Conservation (phyloP, 2,113 vertebrate species). For the Hylia prasina region DNA sequence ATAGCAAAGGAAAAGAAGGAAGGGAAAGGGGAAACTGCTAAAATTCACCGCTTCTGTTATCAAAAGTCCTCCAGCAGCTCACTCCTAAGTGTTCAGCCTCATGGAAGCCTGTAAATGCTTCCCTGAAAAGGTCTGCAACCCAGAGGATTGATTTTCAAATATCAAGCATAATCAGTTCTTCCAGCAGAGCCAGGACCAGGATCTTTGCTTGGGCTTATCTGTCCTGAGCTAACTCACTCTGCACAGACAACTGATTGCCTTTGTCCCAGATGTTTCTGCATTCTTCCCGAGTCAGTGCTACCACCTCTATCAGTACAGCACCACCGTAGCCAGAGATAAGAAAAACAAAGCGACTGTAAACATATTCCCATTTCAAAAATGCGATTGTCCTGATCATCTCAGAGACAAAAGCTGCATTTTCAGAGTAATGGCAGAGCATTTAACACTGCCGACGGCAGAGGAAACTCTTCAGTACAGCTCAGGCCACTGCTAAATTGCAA, state of each 20-base stretch:
- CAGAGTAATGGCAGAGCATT: not conserved
- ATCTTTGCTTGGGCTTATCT: not conserved
- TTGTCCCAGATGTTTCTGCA: not conserved
- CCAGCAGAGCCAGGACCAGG: not conserved
- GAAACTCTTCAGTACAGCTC: not conserved
- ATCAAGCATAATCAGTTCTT: not conserved
- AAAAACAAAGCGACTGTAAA: not conserved
- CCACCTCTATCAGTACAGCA: not conserved
- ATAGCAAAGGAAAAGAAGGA: not conserved
- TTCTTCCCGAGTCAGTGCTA: not conserved
- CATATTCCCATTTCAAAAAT: not conserved
- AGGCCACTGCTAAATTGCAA: not conserved
- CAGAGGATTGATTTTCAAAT: not conserved
- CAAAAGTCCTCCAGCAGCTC: not conserved
- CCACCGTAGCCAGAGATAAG: not conserved
- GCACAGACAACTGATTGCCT: not conserved
- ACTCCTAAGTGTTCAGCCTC: not conserved
- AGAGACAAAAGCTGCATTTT: slow-evolving; percentile 1
- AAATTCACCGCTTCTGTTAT: not conserved
- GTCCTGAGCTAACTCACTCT: not conserved
- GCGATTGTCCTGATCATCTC: not conserved
- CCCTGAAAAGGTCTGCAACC: not conserved
- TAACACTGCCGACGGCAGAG: not conserved
- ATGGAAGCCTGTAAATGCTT: not conserved
- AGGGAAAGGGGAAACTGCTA: not conserved